Evolutionary conservation across 2,888 invertebrate genomes (phyloP), one percentile per base, ranked within the genome.

Genomic region (Cephalotes varians): DNA sequence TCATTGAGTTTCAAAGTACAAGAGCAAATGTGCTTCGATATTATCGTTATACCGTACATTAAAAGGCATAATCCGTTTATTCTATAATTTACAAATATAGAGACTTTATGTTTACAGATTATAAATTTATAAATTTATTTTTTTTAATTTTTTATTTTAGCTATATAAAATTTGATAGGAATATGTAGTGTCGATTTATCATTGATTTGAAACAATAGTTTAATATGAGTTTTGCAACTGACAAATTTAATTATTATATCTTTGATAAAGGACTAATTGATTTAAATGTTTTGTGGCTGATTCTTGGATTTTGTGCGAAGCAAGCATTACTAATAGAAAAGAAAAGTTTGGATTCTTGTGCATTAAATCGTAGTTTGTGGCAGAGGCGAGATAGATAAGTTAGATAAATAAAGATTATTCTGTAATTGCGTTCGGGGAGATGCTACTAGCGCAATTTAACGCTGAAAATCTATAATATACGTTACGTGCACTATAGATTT

Each of bases 1-100:
- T 67, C 62, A 72, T 81, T 77, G 76, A 81, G 76, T 76, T 72
- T 62, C 74, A 80, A 85, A 73, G 80, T 79, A 86, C 73, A 81
- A 72, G 69, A 82, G 74, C 74, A 79, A 85, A 82, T 51, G 74
- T n/a, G 40, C 51, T 18, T 56, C 67, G 28, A 44, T 62, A 49
- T 62, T 77, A n/a, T n/a, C n/a, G n/a, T n/a, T n/a, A n/a, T n/a
- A 79, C 71, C 21, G 34, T 79, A 47, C 25, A 18, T 62, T 37
- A 49, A 60, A 34, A 71, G 60, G 28, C 37, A 51, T n/a, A 4
- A n/a, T 31, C 49, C 51, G 60, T 58, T 49, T 74, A 60, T 40
- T 1, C 10, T 40, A 51, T 28, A 60, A 37, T 49, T 49, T 28
- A 47, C 21, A 56, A 77, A 44, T 34, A 10, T 6, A 15, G 21